Evolutionary conservation across 2,797 vertebrate genomes (phyloP), one percentile per base, ranked within the genome.

Genomic region (Spondyliosoma cantharus): DNA sequence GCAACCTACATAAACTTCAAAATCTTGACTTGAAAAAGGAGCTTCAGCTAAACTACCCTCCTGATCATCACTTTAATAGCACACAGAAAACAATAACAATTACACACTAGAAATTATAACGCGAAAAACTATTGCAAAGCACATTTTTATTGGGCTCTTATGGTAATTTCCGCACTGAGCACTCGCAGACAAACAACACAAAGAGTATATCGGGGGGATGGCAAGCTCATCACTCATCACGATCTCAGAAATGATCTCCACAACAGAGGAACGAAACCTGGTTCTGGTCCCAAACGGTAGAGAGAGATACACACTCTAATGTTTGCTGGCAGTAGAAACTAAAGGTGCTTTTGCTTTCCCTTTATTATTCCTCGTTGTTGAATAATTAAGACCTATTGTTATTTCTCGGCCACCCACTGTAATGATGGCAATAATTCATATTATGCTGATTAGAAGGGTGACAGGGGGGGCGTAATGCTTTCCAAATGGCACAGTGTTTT

Each of bases 351-450:
- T 87, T 85, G 75, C 79, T 65, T 74, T 74, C 72, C 75, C 42
- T 79, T 90, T 84, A 79, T 88, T 87, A 76, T 90, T 86, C 76
- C 88, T 87, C 69, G 17, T 86, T 83, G 88, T 76, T 89, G 87
- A 91, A 92, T 92, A 92, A 93, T 93, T 90, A 91, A 90, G 87
- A 89, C 85, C 74, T 74, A 84, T 90, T 90, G 87, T 90, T 90
- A 80, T 89, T 89, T 87, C 80, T 65, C 49, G 49, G 82, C 88
- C 89, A 85, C 88, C 82, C 75, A 70, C 86, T 63, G 71, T 92
- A 92, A 93, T 90, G 88, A 91, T 61, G n/a, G 86, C 86, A 86
- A 92, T 93, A 90, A 92, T 91, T 94, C 89, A 91, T 87, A 89
- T 87, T 87, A 84, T 92, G 87, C 87, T 91, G 86, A 93, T 93